Base-by-base conservation (phyloP, 1,140 invertebrate genomes). In the Cyrtorhinus lividipennis region DNA sequence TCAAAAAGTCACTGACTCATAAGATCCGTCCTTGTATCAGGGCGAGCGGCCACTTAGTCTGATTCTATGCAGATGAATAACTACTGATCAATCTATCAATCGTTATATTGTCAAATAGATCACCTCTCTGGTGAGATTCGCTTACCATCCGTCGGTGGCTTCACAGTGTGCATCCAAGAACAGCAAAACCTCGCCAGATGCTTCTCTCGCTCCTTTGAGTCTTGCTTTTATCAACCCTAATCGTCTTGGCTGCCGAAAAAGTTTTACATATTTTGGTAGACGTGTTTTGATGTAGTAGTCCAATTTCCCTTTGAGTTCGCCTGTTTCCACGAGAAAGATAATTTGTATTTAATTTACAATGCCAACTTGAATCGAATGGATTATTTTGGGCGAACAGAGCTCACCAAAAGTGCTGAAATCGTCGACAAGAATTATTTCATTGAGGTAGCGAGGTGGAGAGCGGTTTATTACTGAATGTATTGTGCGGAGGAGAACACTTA, bases 81-180 rank as follows among this genome's bases (percentile, higher is more conserved):
- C n/a, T n/a, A n/a, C n/a, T n/a, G n/a, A n/a, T n/a, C n/a, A n/a
- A n/a, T n/a, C n/a, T n/a, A n/a, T n/a, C n/a, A n/a, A n/a, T n/a
- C n/a, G n/a, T n/a, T n/a, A n/a, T n/a, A n/a, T n/a, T n/a, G n/a
- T n/a, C n/a, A n/a, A n/a, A n/a, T n/a, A n/a, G n/a, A n/a, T n/a
- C n/a, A n/a, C n/a, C n/a, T n/a, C n/a, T n/a, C n/a, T n/a, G n/a
- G n/a, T n/a, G n/a, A n/a, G n/a, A 15, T 92, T 92, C 1, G 93
- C 92, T 59, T 96, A 96, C 15, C 94, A 86, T 77, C 77, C 75
- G 22, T 90, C 92, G 69, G 86, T 97, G 1, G 93, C 87, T 78
- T 96, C 93, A 72, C 91, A 95, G 74, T 96, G 92, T 24, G 92
- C 90, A 74, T 96, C 92, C 12, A 96, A 75, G 73, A 95, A 96